Evolutionary conservation across 2,797 vertebrate genomes (phyloP).

Genomic region (Neoniphon sammara): DNA sequence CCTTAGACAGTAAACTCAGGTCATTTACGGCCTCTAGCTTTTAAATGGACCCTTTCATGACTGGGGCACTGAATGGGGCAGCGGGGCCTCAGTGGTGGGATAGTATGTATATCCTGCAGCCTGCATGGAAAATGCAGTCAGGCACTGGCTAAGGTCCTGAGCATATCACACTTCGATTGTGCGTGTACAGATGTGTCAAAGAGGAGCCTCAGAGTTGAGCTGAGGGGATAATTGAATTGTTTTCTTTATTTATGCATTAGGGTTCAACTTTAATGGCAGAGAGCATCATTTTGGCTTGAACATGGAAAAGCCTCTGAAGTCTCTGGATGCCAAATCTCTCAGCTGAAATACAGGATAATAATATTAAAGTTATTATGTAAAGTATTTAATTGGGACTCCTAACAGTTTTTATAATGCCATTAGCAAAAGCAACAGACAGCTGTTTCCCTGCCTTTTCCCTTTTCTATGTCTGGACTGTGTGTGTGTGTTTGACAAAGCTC

Average conservation of each 20-base stretch:
- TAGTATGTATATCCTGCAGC: constrained; percentile 66
- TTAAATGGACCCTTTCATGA: constrained; percentile 76
- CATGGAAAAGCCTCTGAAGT: no score
- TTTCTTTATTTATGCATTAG: neutral
- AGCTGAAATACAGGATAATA: no score
- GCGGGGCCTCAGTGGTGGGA: constrained; percentile 50
- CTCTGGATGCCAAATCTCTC: no score
- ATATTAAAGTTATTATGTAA: neutral
- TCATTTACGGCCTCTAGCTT: constrained; percentile 64
- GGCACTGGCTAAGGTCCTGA: constrained; percentile 23
- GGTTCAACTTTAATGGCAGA: no score
- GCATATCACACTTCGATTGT: constrained; percentile 60
- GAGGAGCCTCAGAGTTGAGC: neutral
- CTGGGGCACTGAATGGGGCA: constrained; percentile 47
- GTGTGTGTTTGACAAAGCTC: constrained; percentile 73
- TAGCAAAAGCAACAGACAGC: neutral
- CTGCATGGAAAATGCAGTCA: constrained; percentile 61
- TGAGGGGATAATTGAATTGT: neutral
- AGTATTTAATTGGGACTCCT: neutral
- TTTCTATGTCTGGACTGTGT: constrained; percentile 42
- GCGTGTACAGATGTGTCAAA: constrained; percentile 43
- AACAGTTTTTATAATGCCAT: neutral
- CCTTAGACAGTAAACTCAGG: constrained; percentile 73
- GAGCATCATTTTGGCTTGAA: no score
- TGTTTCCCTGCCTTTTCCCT: constrained; percentile 29